Evolutionary conservation across 2,888 invertebrate genomes (phyloP), one percentile per base, ranked within the genome.

Genomic region (Spisula subtruncata): DNA sequence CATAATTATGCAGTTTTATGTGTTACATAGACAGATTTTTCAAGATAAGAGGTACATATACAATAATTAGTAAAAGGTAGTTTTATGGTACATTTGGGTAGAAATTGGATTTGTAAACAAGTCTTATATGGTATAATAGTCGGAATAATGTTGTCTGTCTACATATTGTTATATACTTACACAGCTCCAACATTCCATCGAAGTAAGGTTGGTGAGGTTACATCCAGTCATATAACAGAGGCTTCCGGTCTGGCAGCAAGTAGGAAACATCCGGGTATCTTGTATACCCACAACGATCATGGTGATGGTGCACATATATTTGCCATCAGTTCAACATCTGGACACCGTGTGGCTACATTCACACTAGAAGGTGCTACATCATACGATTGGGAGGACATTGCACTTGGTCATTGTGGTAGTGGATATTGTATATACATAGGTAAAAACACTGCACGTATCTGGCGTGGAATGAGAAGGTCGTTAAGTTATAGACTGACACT

Each of bases 361-460:
- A 81, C 80, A 41, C 85, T 93, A 25, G 66, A 32, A 1, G 87
- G 87, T 0, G 92, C 87, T 0, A 25, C 48, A 0, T 93, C 93
- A 71, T 75, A 88, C 14, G 93, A 94, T 87, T 93, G 92, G 92
- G 94, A 94, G 66, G 93, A 93, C 80, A 82, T 94, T 16, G 92
- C 93, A 46, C 79, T 92, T 10, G 94, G 93, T 0, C 88, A 89
- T 16, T 94, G 94, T 80, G 32, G 79, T 80, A 80, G 71, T 81
- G 85, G 81, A 5, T 80, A 48, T 29, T 91, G 89, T 54, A 71
- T 86, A 29, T 86, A 81, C 60, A 66, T 86, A 56, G 86, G 86
- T 86, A 56, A 66, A 41, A 41, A n/a, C n/a, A n/a, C n/a, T n/a
- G n/a, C n/a, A n/a, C n/a, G n/a, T n/a, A n/a, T n/a, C n/a, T n/a